These are phyloP conservation scores for Luperina nickerlii DNA, from an alignment of 2,888 invertebrate genomes.

Conservation along the genomic window DNA sequence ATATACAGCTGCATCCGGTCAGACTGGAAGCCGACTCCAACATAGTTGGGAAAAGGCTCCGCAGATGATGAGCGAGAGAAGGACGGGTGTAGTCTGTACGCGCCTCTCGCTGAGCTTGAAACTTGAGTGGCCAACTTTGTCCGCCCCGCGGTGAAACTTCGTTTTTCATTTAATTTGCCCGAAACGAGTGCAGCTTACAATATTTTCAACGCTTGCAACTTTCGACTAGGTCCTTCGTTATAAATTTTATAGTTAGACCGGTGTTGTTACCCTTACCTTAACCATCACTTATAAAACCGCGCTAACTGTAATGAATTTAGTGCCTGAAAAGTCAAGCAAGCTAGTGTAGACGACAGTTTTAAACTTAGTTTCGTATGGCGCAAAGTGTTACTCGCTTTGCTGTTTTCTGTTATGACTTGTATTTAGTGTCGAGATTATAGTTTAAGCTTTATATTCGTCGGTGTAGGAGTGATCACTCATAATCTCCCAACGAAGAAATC, in stretches of 20 bases:
- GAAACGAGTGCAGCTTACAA: slow-evolving; percentile 89
- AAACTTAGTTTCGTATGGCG: slow-evolving; percentile 68
- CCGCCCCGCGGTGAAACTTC: slow-evolving; percentile 85
- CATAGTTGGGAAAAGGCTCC: too few species aligned
- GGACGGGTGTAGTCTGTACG: slow-evolving; percentile 69
- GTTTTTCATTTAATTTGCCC: slow-evolving; percentile 89
- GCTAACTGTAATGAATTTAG: slow-evolving; percentile 75
- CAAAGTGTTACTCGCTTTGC: slow-evolving; percentile 51
- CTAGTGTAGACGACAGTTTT: slow-evolving; percentile 66
- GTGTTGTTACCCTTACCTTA: slow-evolving; percentile 68
- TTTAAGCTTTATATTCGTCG: slow-evolving; percentile 1
- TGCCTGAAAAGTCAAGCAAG: slow-evolving; percentile 72
- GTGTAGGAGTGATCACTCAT: slow-evolving; percentile 32
- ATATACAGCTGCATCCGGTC: too few species aligned
- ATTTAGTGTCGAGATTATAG: slow-evolving; percentile 23
- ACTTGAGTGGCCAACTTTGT: slow-evolving; percentile 88
- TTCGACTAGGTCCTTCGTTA: slow-evolving; percentile 84
- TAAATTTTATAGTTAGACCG: slow-evolving; percentile 84
- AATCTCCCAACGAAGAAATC: slow-evolving; percentile 33
- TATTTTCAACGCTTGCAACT: slow-evolving; percentile 88
- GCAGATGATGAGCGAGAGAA: slow-evolving; percentile 42
- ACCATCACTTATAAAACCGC: slow-evolving; percentile 69
- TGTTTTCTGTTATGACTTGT: slow-evolving; percentile 48
- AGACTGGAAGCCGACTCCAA: too few species aligned
- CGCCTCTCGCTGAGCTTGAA: slow-evolving; percentile 77